phyloP scores from a whole-genome alignment of 2,888 invertebrate genomes.

The Siphlonurus alternatus region DNA sequence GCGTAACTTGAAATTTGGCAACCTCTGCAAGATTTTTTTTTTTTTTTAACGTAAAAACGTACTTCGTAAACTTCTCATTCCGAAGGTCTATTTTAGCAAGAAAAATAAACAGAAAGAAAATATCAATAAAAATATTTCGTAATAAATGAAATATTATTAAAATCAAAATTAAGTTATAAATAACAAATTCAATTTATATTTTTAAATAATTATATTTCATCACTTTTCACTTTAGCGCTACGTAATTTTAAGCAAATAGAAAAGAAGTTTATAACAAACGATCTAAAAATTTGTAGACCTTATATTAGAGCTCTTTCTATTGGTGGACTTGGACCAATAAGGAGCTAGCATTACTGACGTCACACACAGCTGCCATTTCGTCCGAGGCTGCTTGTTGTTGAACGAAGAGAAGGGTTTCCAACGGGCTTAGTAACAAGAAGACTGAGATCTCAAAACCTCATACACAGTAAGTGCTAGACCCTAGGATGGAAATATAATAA shows the following conservation, averaged over 20 bases:
- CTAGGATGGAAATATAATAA: not conserved
- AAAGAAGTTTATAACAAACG: too few species aligned
- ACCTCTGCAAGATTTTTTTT: too few species aligned
- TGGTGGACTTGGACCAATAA: not conserved
- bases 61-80: too few species aligned
- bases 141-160: not conserved
- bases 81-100: too few species aligned
- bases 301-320: not conserved
- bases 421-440: not conserved
- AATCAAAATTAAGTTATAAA: not conserved
- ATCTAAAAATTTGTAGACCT: too few species aligned
- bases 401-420: not conserved
- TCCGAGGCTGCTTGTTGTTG: not conserved
- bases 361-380: not conserved
- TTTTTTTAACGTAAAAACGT: too few species aligned
- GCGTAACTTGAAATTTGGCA: too few species aligned
- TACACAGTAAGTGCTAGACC: not conserved
- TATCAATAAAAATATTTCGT: not conserved
- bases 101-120: too few species aligned
- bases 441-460: not conserved
- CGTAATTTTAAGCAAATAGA: too few species aligned
- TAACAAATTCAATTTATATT: not conserved
- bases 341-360: not conserved
- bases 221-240: too few species aligned
- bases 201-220: too few species aligned